phyloP scores from a whole-genome alignment of 2,888 invertebrate species.

The Cyaniris semiargus region DNA sequence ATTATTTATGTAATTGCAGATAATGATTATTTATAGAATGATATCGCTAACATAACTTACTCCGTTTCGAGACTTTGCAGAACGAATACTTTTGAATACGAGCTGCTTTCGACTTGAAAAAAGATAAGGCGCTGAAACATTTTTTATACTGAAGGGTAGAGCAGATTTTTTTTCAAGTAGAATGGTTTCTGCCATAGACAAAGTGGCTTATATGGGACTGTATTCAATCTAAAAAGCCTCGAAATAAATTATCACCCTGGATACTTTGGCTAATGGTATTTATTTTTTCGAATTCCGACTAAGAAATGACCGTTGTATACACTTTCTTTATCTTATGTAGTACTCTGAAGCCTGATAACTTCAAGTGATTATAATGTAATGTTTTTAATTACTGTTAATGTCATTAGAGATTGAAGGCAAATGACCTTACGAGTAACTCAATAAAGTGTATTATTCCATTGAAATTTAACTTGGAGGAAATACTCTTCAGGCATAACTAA shows the following conservation, averaged over 20 bases:
- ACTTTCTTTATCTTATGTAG: constrained; percentile 8
- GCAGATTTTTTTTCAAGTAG: background rate
- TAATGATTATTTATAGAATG: background rate
- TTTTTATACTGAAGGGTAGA: background rate
- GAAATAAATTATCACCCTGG: background rate
- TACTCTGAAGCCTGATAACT: constrained; percentile 3
- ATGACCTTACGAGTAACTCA: constrained; percentile 9
- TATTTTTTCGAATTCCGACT: background rate
- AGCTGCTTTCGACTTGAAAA: background rate
- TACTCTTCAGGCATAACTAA: background rate
- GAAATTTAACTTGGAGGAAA: background rate
- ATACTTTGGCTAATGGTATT: background rate
- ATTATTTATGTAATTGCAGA: constrained; percentile 18
- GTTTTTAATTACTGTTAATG: constrained; percentile 19
- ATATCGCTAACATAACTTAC: background rate
- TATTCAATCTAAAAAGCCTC: background rate
- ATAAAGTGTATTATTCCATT: constrained; percentile 3
- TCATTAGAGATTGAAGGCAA: background rate
- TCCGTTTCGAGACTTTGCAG: background rate
- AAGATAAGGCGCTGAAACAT: too few relatives aligned
- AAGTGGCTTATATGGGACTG: background rate
- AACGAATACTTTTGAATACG: background rate
- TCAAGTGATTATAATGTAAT: background rate
- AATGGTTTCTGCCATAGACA: background rate
- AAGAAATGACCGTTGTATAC: background rate